These are phyloP conservation scores for Shinisaurus crocodilurus DNA, from an alignment of 2,113 vertebrate species.

Conservation along the genomic window DNA sequence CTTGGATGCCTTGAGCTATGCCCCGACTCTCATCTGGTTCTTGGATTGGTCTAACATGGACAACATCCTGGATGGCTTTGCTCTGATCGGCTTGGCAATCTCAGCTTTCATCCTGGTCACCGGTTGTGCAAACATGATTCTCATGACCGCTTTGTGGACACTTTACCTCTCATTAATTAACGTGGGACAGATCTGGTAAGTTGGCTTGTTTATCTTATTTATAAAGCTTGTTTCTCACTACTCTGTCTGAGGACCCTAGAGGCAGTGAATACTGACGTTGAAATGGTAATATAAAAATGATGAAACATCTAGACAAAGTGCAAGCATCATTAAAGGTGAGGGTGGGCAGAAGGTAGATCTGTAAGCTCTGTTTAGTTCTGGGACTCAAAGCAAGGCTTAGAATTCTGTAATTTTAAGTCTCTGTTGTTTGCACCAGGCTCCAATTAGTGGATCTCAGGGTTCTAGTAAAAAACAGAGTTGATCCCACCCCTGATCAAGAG, in stretches of 20 bases:
- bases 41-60: constrained; percentile 91
- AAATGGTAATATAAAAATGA: too few relatives aligned
- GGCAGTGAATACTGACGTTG: neutral
- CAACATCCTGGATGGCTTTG: constrained; percentile 83
- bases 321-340: too few relatives aligned
- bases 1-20: constrained; percentile 80
- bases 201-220: neutral
- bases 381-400: too few relatives aligned
- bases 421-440: too few relatives aligned
- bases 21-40: constrained; percentile 90
- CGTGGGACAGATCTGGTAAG: constrained; percentile 96
- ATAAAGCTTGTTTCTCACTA: neutral
- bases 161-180: constrained; percentile 93
- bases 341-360: too few relatives aligned
- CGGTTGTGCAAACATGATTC: constrained; percentile 90
- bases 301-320: too few relatives aligned
- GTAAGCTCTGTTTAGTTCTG: too few relatives aligned
- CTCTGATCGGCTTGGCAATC: constrained; percentile 81
- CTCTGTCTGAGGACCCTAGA: neutral
- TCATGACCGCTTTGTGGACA: constrained; percentile 89
- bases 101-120: constrained; percentile 84
- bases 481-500: too few relatives aligned
- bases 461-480: too few relatives aligned
- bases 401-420: too few relatives aligned
- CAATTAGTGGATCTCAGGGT: too few relatives aligned